Evolutionary conservation across 2,888 invertebrate genomes (phyloP), one percentile per base, ranked within the genome.

Genomic region (Diaphora mendica): DNA sequence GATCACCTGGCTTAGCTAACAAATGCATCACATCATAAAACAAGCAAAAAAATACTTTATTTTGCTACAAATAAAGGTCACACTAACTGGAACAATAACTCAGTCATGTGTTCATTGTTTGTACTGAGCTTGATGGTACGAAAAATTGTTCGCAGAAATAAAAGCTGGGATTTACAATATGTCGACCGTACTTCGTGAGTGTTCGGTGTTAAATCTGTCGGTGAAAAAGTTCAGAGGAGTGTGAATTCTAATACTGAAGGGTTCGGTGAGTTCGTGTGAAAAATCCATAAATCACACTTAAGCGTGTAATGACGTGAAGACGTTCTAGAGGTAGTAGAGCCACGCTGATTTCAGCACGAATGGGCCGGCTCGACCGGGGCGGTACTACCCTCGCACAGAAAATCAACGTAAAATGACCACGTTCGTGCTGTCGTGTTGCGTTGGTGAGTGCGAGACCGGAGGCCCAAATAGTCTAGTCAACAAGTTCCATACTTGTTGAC

Each of bases 131-230:
- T 74, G 82, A 82, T 82, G 78, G 77, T 72, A 73, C 82, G 82
- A 82, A 82, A 82, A 84, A 82, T 84, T 82, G 82, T 82, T 68
- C 80, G 71, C 71, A 67, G 70, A 72, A 77, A 82, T 82, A 79
- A 80, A 82, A 72, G 70, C 65, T 78, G 30, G n/a, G 78, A 59
- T 76, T 82, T 73, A 55, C 64, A 68, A 65, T 68, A 73, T 59
- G 35, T 69, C 69, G 42, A 42, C 55, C 59, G 69, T 69, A 42
- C 55, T 62, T 44, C 70, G 70, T 11, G 35, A 64, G 23, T 65
- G 39, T 71, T 65, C 33, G 20, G 30, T 65, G 30, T 65, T 48
- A 55, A 71, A 65, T 39, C 23, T 70, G 44, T 70, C 17, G 35
- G 39, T 20, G 65, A 71, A 59, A 55, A 55, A 55, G 42, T 70